Evolutionary conservation across 2,888 invertebrate species (phyloP), one percentile per base, ranked within the genome.

Genomic region (Cephonodes hylas): DNA sequence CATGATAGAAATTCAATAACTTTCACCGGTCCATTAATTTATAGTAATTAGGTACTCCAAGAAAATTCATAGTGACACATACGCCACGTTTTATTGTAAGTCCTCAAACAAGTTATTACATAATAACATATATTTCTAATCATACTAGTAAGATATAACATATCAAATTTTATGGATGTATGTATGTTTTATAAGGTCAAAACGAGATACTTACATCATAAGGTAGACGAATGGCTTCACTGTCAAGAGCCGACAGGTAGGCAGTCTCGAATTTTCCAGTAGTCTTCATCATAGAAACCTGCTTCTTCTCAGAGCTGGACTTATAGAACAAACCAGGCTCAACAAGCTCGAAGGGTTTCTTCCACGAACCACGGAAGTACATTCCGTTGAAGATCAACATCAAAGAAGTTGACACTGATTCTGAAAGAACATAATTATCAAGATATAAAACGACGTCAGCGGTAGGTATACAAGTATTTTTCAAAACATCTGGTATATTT

Each of bases 321-420:
- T 93, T 91, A 76, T 94, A 93, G 86, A 97, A 97, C 64, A 95
- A 93, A 42, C 94, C 93, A 1, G 88, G 76, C 59, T 89, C 88
- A 1, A 89, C 84, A 15, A 81, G 76, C 64, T 95, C 93, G 79
- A 97, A 97, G 0, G 95, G 90, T 25, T 93, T 91, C 65, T 94
- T 93, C 97, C 97, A 97, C 10, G 93, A 93, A n/a, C 96, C 96
- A 67, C 95, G 95, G 91, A 96, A 96, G 81, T 96, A 96, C 74
- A 97, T 89, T 0, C 96, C 96, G 73, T 96, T 96, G 71, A 96
- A 95, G 57, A 97, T 89, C 34, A 97, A 84, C 88, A 96, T 93
- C 71, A 94, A 88, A 0, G 95, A 94, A 44, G 94, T 93, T 0
- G 93, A 80, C 56, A 81, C 80, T 44, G 88, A 79, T 15, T 85